Base-by-base conservation (phyloP, 2,888 invertebrate species). In the Anaspis maculata region DNA sequence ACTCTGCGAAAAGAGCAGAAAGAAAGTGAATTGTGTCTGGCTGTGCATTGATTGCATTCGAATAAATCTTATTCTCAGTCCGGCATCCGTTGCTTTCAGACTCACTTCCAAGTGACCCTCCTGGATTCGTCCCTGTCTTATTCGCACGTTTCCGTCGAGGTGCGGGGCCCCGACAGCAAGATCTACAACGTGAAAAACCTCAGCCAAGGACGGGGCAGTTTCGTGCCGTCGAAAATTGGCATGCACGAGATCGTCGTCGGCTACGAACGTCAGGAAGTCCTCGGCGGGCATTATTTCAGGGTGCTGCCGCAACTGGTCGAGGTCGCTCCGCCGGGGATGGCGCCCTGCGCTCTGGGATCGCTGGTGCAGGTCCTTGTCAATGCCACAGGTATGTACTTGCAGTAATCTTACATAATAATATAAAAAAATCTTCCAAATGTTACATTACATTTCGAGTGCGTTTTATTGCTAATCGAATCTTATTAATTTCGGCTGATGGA, bases 301-400 rank as follows among this genome's bases (percentile, higher is more conserved):
- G 91, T 90, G 1, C 70, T 90, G 57, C 92, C 94, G 15, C 81
- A 89, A 39, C 67, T 90, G 46, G 80, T 88, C 37, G 84, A 86
- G 57, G 89, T 92, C 21, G 83, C 83, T 38, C 86, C 87, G 9
- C 88, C 91, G 1, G 94, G 92, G 30, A 89, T 95, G 80, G 90
- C 91, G 32, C 95, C 94, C 2, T 95, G 94, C 67, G 90, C 92
- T 13, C 76, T 94, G 27, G 95, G 94, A 41, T 92, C 91, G 41
- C 80, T 94, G 32, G 94, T 95, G 1, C 95, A 95, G 76, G 94
- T 95, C 48, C 76, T 94, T 64, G 85, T 86, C 52, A 86, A 84
- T 67, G 84, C 84, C 44, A 85, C 84, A 51, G 79, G 88, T 81
- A 24, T 9, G 19, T 6, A 5, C 9, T 19, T 19, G 19, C n/a